Evolutionary conservation across 2,888 invertebrate species (phyloP), one percentile per base, ranked within the genome.

Genomic region (Drosophila siamana): DNA sequence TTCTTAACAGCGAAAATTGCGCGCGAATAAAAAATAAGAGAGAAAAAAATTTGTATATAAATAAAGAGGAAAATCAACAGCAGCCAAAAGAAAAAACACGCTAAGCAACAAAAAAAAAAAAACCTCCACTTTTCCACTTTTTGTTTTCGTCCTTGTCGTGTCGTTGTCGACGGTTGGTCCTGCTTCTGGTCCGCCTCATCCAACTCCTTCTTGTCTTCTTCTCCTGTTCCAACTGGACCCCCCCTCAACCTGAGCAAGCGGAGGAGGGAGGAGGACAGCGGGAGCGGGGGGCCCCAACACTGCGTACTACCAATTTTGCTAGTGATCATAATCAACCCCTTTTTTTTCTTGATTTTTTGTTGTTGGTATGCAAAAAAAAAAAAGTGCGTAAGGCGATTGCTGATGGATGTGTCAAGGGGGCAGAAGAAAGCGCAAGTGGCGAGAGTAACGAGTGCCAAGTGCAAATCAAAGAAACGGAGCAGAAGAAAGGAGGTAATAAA

Each of bases 271-370:
- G 22, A 8, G 36, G 13, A 0, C n/a, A n/a, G 19, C 28, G 24
- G 16, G 11, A 11, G 36, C 24, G 46, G 47, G 47, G 13, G 2
- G 13, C 15, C 22, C 9, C 16, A 48, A 24, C 50, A 41, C n/a
- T 60, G 50, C 69, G 77, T 85, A 71, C 80, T 80, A 85, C 78
- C 86, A 86, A 84, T 86, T 84, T 86, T 11, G 78, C 84, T 75
- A 84, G 84, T 84, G 84, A 84, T 86, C 84, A 84, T 86, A 86
- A 84, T 84, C 84, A 84, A 84, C 84, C 84, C 84, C 86, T 84
- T 84, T 86, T 78, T 59, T 63, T 61, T 61, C 70, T 68, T 59
- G 48, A 57, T 67, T 64, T 60, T 57, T 64, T 68, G 72, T 41
- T 65, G 52, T 74, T 78, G 65, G 57, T 80, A 83, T 81, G 83